phyloP scores from a whole-genome alignment of 2,113 vertebrate genomes.

The Plecotus auritus region DNA sequence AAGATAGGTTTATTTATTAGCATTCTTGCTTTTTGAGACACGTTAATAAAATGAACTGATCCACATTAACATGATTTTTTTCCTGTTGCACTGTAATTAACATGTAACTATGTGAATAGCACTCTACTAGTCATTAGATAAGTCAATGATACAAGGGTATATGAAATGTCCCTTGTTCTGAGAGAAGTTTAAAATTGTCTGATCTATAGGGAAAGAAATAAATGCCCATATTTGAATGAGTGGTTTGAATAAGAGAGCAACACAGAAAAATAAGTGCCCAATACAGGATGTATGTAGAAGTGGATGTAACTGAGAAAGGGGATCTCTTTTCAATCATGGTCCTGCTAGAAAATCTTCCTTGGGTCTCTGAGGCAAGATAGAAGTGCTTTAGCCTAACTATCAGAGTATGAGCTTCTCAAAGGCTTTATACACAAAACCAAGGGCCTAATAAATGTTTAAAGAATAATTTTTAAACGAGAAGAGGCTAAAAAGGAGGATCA shows the following conservation, averaged over 20 bases:
- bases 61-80: background rate
- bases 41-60: conserved; percentile 14
- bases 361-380: background rate
- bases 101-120: background rate
- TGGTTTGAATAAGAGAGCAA: background rate
- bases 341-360: background rate
- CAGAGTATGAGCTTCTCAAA: background rate
- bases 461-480: background rate
- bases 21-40: background rate
- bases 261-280: background rate
- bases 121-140: background rate
- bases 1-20: background rate
- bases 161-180: background rate
- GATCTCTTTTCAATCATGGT: background rate
- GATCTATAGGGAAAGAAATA: background rate
- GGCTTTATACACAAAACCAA: background rate
- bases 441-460: background rate
- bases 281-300: background rate
- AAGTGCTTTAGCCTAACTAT: background rate
- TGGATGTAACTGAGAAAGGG: too few relatives aligned
- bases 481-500: background rate
- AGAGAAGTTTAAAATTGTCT: background rate
- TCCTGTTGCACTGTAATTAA: background rate
- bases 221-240: background rate
- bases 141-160: background rate